Evolutionary conservation across 2,113 vertebrate genomes (phyloP).

Genomic region (Spilogale gracilis): DNA sequence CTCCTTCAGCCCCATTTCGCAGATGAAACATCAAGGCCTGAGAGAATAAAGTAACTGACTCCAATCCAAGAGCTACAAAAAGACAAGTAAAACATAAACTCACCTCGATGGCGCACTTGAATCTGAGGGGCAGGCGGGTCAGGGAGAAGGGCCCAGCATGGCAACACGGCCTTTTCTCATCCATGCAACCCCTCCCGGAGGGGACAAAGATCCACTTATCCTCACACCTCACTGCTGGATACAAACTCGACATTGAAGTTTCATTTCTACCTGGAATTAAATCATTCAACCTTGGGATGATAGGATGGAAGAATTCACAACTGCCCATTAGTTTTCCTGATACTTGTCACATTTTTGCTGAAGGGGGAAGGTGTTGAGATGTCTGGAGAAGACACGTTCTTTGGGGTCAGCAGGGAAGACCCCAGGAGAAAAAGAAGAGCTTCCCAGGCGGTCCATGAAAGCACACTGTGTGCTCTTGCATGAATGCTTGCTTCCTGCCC

Average conservation of each 20-base stretch:
- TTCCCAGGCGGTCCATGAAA: background rate
- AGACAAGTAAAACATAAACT: background rate
- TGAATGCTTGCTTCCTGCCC: background rate
- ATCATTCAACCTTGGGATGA: background rate
- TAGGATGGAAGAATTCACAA: background rate
- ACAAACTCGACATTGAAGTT: background rate
- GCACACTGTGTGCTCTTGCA: background rate
- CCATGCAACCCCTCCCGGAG: background rate
- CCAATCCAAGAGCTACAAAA: background rate
- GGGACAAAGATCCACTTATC: background rate
- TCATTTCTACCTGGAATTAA: background rate
- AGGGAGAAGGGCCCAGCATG: rapidly evolving
- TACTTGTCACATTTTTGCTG: background rate
- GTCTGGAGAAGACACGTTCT: background rate
- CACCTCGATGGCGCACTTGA: background rate
- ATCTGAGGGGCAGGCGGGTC: background rate
- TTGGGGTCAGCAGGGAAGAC: background rate
- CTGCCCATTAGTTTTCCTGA: background rate
- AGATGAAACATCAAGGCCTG: background rate
- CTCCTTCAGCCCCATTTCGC: background rate
- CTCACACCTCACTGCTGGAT: background rate
- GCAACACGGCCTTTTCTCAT: background rate
- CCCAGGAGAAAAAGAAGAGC: background rate
- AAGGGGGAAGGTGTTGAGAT: background rate
- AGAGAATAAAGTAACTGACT: background rate